Evolutionary conservation across 2,113 vertebrate genomes (phyloP), one percentile per base, ranked within the genome.

Genomic region (Rhabdomys dilectus): DNA sequence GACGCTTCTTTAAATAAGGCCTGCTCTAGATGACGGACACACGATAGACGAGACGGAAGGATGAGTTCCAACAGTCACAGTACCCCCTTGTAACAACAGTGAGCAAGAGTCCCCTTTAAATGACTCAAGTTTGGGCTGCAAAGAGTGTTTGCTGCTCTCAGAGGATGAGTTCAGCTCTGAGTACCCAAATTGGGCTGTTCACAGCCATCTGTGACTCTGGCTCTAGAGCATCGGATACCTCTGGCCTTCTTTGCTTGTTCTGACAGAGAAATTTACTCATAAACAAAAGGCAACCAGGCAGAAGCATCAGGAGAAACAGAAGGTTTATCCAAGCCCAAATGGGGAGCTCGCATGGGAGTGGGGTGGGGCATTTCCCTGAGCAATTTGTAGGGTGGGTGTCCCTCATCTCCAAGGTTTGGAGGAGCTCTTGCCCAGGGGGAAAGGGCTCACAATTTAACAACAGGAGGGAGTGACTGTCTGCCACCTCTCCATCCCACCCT

Each of bases 41-140:
- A 7, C 7, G 31, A 1, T 10, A 16, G 9, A 19, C 34, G 10
- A 16, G 21, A 11, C 4, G 1, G 24, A 16, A 22, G n/a, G 48
- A 26, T 89, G 1, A 89, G 2, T 9, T n/a, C 29, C 36, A 53
- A 88, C 0, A 5, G 51, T 36, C 60, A 39, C 62, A 62, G 48
- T 24, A 22, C 34, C 62, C 21, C 9, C 51, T n/a, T 8, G 60
- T 7, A 29, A 42, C 95, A 66, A 72, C 12, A 66, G 0, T 21
- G 34, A 3, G 22, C 5, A 24, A 64, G 66, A 16, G 31, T 7
- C 36, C 7, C 42, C 72, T 80, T 90, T n/a, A 60, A 77, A 75
- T 70, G 34, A 34, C 19, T 66, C n/a, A 45, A 13, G 45, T 80
- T 2, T 91, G 26, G 82, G 39, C n/a, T 66, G 22, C 24, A 42